phyloP scores from a whole-genome alignment of 23 tunicate genomes.

The Styela plicata region DNA sequence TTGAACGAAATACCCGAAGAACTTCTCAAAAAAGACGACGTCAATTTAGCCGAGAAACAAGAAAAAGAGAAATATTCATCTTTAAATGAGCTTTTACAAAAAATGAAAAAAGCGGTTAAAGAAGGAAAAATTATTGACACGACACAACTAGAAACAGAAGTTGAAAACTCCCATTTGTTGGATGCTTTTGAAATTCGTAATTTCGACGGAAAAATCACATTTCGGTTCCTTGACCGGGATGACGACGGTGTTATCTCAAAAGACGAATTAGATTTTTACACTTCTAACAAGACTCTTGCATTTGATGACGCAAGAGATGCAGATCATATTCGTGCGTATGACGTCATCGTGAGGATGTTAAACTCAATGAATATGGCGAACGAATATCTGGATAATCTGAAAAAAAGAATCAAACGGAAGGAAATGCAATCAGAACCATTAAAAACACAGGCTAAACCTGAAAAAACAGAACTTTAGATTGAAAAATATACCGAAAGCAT shows the following conservation, averaged over 20 bases:
- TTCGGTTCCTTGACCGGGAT: neutral
- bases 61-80: neutral
- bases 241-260: neutral
- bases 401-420: neutral
- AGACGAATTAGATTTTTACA: neutral
- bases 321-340: neutral
- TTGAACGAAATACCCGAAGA: constrained; percentile 14
- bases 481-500: too few species aligned
- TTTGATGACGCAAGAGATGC: neutral
- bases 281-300: neutral
- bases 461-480: neutral
- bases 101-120: neutral
- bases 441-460: neutral
- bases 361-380: neutral
- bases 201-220: neutral
- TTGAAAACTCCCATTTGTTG: neutral
- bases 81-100: neutral
- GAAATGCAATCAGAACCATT: neutral
- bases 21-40: neutral
- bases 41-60: neutral
- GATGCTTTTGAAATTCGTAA: neutral
- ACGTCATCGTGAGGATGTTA: neutral
- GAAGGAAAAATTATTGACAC: neutral
- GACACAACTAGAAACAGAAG: neutral
- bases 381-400: neutral